Percentiles rank a stretch among this genome's conserved stretches.
Evolutionary conservation across 2,113 vertebrate genomes (phyloP).

Genomic region (Ursus arctos): DNA sequence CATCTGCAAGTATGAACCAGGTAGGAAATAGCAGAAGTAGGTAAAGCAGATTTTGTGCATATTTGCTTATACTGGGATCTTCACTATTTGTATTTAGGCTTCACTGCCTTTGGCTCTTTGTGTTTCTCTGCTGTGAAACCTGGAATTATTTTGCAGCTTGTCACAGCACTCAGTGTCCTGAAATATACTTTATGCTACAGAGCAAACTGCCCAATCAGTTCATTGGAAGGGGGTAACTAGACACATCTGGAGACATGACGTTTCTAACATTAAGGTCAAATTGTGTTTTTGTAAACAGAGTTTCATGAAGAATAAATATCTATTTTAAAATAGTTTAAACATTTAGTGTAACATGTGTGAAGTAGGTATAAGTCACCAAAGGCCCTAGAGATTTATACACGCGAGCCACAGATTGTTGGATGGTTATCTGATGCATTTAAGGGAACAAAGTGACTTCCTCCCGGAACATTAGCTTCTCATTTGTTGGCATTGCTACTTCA

Average conservation of each 20-base stretch:
- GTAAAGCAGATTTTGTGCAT: fast-evolving
- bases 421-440: not conserved
- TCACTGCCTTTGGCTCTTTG: not conserved
- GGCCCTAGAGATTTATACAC: not conserved
- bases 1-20: conserved; percentile 97
- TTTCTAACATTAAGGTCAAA: not conserved
- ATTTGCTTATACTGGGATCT: not conserved
- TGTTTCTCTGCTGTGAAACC: not conserved
- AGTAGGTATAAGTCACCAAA: not conserved
- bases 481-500: not conserved
- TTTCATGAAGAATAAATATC: not conserved
- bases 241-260: not conserved
- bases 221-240: not conserved
- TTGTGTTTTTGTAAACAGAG: not conserved
- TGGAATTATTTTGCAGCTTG: not conserved
- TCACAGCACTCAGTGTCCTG: not conserved
- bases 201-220: not conserved
- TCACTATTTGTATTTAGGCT: not conserved
- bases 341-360: not conserved
- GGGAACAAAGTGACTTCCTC: not conserved
- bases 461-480: not conserved
- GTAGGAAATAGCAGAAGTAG: conserved; percentile 78
- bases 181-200: not conserved
- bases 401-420: not conserved
- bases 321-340: not conserved